phyloP scores from a whole-genome alignment of 2,888 invertebrate genomes.

The Harpalus rufipes region DNA sequence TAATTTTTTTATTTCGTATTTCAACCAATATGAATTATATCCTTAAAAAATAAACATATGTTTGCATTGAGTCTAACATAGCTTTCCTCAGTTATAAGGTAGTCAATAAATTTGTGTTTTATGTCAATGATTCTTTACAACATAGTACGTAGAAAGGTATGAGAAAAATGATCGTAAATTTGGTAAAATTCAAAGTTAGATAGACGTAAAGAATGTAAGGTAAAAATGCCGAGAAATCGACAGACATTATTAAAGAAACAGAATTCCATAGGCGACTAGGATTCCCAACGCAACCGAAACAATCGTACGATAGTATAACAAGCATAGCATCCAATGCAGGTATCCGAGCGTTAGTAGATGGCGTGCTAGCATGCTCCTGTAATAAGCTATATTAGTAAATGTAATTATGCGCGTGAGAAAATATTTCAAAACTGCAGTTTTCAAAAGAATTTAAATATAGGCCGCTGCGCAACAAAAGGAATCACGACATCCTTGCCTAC shows the following conservation, averaged over 20 bases:
- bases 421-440: conserved; percentile 65
- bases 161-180: conserved; percentile 41
- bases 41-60: too few relatives aligned
- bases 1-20: too few relatives aligned
- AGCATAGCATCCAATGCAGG: conserved; percentile 45
- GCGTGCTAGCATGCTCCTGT: conserved; percentile 63
- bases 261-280: conserved; percentile 32
- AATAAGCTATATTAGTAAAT: conserved; percentile 67
- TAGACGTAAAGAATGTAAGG: conserved; percentile 2
- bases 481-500: conserved; percentile 40
- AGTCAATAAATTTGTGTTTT: neutral
- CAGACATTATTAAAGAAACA: conserved; percentile 42
- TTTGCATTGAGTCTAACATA: neutral
- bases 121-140: neutral
- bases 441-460: conserved; percentile 65
- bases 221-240: conserved; percentile 16
- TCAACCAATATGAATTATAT: too few relatives aligned
- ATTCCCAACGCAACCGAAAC: conserved; percentile 23
- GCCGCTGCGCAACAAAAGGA: conserved; percentile 55
- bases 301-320: conserved; percentile 40
- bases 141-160: neutral
- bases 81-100: neutral
- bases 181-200: neutral
- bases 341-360: conserved; percentile 31
- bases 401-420: conserved; percentile 66